Evolutionary conservation across 2,797 vertebrate genomes (phyloP), one percentile per base, ranked within the genome.

Genomic region (Cheirogaleus major): DNA sequence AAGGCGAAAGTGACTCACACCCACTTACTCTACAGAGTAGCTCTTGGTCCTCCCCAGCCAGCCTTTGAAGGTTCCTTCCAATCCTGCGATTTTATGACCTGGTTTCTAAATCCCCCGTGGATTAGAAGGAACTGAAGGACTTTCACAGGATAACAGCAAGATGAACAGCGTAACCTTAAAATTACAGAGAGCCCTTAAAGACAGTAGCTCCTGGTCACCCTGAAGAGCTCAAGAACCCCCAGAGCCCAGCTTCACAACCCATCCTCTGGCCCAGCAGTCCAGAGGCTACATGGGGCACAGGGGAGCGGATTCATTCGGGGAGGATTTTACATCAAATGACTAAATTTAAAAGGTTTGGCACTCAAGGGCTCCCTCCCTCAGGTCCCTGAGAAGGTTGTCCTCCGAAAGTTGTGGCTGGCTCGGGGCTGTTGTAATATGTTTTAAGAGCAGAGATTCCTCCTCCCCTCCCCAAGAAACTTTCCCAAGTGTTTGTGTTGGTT

Each of bases 41-140:
- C n/a, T 80, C 48, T 89, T 67, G 69, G 25, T 63, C 35, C n/a
- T 94, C 27, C 63, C 32, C 32, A 35, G 89, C 10, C 3, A 20
- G 82, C 41, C 75, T 95, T 72, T 65, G 35, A 87, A 83, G 85
- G 30, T 70, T 86, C 76, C 89, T 92, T 79, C 38, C 30, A 35
- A 18, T 73, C 43, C 55, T 67, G 22, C 23, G 57, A 15, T 91
- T 89, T 90, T 81, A 55, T 88, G 84, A 57, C 80, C 96, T 88
- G 88, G 67, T 88, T 93, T 96, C 92, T 84, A 80, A 83, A 43
- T 86, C 65, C 92, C 55, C 32, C 0, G 50, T 69, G 73, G 63
- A n/a, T 95, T 92, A 93, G 69, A 90, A 93, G 38, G 67, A n/a
- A 59, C 89, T 17, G 9, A 43, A 92, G 89, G 52, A 57, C 70